A percentile compares a stretch with the other conserved stretches of the same genome.
Evolutionary conservation across 2,888 invertebrate species (phyloP).

Genomic region (Xestoiulus laeticollis): DNA sequence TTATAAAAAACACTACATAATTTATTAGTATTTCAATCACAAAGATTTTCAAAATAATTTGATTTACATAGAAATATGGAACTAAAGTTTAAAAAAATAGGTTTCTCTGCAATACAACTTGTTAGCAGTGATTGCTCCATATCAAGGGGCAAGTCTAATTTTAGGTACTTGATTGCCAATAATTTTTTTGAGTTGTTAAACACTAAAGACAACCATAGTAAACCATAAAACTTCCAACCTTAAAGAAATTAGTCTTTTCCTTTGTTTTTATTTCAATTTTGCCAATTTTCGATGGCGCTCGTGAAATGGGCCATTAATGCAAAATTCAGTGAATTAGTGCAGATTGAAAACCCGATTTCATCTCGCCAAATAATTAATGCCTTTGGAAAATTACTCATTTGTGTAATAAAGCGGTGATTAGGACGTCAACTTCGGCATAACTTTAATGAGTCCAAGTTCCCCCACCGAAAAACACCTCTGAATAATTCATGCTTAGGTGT

Average conservation of each 20-base stretch:
- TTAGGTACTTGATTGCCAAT: no score
- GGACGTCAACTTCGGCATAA: constrained; percentile 28
- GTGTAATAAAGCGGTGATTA: constrained; percentile 22
- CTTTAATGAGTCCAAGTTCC: constrained; percentile 37
- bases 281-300: background rate
- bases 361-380: constrained; percentile 14
- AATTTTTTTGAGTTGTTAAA: no score
- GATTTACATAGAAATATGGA: no score
- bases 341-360: background rate
- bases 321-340: background rate
- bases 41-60: background rate
- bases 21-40: no score
- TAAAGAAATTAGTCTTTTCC: background rate
- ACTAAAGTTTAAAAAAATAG: no score
- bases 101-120: background rate
- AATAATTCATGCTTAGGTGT: constrained; percentile 28
- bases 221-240: background rate
- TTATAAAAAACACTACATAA: no score
- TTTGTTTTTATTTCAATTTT: constrained; percentile 32
- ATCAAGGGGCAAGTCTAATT: background rate
- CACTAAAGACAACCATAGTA: background rate
- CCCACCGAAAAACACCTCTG: constrained; percentile 16
- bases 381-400: constrained; percentile 33
- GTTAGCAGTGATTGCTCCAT: background rate
- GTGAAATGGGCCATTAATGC: constrained; percentile 15